These are phyloP conservation scores for Acleris holmiana DNA, from an alignment of 2,888 invertebrate genomes.

Conservation along the genomic window DNA sequence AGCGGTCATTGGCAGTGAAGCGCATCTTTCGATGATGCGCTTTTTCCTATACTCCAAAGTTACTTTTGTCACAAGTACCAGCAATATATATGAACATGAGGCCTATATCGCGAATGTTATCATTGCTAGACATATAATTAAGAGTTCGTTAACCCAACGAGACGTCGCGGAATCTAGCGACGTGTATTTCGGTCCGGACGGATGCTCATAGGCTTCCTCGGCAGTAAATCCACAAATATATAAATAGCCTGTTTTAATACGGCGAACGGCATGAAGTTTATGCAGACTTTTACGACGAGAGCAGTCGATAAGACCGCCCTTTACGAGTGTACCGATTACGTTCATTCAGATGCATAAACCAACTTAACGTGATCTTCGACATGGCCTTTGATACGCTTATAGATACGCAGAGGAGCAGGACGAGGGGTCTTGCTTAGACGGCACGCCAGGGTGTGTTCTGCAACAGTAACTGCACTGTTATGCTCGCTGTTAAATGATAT, in stretches of 20 bases:
- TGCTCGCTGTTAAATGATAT: conserved; percentile 30
- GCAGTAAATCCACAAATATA: conserved; percentile 72
- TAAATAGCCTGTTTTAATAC: conserved; percentile 67
- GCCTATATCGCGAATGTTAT: conserved; percentile 25
- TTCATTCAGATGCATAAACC: conserved; percentile 50
- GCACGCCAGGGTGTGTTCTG: conserved; percentile 28
- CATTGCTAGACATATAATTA: conserved; percentile 38
- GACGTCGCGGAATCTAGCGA: conserved; percentile 82
- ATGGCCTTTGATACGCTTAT: conserved; percentile 27
- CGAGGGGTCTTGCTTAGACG: conserved; percentile 14
- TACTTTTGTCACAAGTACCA: neutral
- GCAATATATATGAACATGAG: neutral
- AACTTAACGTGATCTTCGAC: conserved; percentile 39
- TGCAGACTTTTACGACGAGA: conserved; percentile 63
- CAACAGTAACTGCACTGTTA: conserved; percentile 32
- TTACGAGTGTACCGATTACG: conserved; percentile 59
- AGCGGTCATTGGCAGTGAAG: conserved; percentile 36
- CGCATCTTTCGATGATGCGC: conserved; percentile 28
- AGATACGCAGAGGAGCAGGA: conserved; percentile 8
- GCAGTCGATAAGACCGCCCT: conserved; percentile 61
- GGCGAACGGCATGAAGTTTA: conserved; percentile 56
- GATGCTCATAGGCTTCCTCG: conserved; percentile 74
- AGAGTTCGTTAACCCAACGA: conserved; percentile 74
- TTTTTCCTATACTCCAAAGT: conserved; percentile 27
- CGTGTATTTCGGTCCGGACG: conserved; percentile 76